Evolutionary conservation across 1,140 invertebrate species (phyloP).

Genomic region (Alviniconcha marisindica): DNA sequence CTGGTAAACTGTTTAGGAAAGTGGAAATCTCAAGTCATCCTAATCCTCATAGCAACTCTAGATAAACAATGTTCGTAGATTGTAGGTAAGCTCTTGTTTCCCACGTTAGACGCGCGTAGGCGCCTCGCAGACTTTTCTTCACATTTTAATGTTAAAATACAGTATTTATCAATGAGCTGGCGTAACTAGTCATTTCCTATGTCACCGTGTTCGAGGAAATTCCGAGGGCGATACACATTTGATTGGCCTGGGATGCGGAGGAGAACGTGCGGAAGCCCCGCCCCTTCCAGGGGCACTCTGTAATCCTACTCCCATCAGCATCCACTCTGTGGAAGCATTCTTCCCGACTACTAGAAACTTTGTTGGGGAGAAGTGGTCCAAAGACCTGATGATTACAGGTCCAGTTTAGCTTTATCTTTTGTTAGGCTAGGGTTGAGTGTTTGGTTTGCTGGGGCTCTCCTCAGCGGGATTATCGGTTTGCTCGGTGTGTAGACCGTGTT

Average conservation of each 20-base stretch:
- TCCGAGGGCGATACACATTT: neutral
- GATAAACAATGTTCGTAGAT: too few relatives aligned
- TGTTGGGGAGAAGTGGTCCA: constrained; percentile 1
- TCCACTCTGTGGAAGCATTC: constrained; percentile 24
- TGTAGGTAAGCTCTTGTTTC: too few relatives aligned
- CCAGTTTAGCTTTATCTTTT: constrained; percentile 32
- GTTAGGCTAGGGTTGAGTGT: constrained; percentile 2
- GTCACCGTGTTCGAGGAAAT: neutral
- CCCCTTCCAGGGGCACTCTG: constrained; percentile 10
- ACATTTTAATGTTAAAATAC: too few relatives aligned
- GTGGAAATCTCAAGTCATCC: too few relatives aligned
- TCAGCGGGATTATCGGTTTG: constrained; percentile 4
- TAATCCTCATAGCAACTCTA: too few relatives aligned
- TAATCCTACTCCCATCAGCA: constrained; percentile 33
- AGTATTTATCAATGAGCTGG: too few relatives aligned
- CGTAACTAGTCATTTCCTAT: neutral
- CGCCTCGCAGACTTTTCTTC: too few relatives aligned
- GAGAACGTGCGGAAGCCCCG: neutral
- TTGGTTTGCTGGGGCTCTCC: constrained; percentile 12
- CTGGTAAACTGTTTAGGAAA: too few relatives aligned
- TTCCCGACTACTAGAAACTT: constrained; percentile 36
- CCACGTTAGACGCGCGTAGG: too few relatives aligned
- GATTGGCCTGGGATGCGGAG: constrained; percentile 10
- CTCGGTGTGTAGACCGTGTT: neutral
- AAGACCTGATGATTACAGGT: constrained; percentile 27